Evolutionary conservation across 2,797 vertebrate genomes (phyloP).

Genomic region (Microctenopoma stevenorrisi): DNA sequence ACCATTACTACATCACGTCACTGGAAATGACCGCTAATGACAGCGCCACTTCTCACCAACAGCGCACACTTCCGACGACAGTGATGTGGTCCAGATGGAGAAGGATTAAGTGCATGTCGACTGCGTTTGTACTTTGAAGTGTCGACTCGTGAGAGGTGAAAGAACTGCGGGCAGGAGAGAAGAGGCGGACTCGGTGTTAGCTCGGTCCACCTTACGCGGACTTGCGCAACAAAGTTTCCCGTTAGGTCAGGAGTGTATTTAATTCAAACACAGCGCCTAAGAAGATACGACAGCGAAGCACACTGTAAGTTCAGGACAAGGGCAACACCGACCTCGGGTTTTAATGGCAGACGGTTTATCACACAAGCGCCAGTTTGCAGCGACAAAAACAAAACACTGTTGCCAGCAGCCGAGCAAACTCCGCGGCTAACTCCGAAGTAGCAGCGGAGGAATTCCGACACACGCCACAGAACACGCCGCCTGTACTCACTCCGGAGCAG

Average conservation of each 20-base stretch:
- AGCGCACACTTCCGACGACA: neutral
- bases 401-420: conserved; percentile 12
- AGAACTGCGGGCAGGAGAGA: neutral
- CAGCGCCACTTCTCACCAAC: neutral
- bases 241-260: conserved; percentile 8
- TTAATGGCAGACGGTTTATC: neutral
- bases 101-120: too few relatives aligned
- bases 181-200: neutral
- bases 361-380: neutral
- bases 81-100: neutral
- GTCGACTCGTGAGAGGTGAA: neutral
- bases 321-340: conserved; percentile 22
- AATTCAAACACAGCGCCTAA: neutral
- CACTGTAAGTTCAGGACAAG: neutral
- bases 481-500: conserved; percentile 35
- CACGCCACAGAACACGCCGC: neutral
- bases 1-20: neutral
- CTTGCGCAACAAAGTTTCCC: conserved; percentile 73
- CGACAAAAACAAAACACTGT: conserved; percentile 13
- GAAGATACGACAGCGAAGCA: neutral
- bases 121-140: neutral
- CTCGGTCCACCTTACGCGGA: conserved; percentile 62
- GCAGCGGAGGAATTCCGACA: neutral
- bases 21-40: neutral
- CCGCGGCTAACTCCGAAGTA: conserved; percentile 20